These are phyloP conservation scores for Amia ocellicauda DNA, from an alignment of 2,113 vertebrate species.

Conservation along the genomic window DNA sequence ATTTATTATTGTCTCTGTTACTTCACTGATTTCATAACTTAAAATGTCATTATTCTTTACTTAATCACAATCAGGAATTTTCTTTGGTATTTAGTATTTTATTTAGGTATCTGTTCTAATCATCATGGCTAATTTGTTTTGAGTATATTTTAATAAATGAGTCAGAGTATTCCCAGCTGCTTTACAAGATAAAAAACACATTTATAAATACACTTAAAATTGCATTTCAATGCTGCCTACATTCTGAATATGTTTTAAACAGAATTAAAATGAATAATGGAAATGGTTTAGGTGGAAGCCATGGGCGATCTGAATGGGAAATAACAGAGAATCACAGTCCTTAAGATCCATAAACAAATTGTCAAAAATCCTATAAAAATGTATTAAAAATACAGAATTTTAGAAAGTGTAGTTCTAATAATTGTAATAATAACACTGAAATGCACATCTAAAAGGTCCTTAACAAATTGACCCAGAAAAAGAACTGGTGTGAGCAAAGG, in stretches of 20 bases:
- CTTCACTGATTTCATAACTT: slow-evolving; percentile 27
- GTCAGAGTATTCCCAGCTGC: slow-evolving; percentile 59
- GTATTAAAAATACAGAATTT: no score
- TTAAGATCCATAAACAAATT: no score
- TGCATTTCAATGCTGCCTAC: slow-evolving; percentile 39
- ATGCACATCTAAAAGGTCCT: no score
- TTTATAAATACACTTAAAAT: slow-evolving; percentile 34
- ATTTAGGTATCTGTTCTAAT: slow-evolving; percentile 66
- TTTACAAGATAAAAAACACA: slow-evolving; percentile 34
- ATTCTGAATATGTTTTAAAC: slow-evolving; percentile 46
- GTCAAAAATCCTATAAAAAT: no score
- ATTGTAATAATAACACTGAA: no score
- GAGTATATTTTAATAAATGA: slow-evolving; percentile 55
- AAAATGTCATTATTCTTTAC: slow-evolving; percentile 60
- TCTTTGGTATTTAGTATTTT: slow-evolving; percentile 44
- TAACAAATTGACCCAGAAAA: no score
- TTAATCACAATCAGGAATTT: slow-evolving; percentile 59
- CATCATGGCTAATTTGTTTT: slow-evolving; percentile 63
- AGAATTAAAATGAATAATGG: no score
- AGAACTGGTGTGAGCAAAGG: no score
- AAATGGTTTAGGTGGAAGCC: no score
- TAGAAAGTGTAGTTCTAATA: no score
- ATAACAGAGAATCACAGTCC: no score
- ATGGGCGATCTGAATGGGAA: no score
- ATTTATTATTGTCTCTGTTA: slow-evolving; percentile 47